These are phyloP conservation scores for Pangasius djambal DNA, from an alignment of 2,797 vertebrate species.

Conservation along the genomic window DNA sequence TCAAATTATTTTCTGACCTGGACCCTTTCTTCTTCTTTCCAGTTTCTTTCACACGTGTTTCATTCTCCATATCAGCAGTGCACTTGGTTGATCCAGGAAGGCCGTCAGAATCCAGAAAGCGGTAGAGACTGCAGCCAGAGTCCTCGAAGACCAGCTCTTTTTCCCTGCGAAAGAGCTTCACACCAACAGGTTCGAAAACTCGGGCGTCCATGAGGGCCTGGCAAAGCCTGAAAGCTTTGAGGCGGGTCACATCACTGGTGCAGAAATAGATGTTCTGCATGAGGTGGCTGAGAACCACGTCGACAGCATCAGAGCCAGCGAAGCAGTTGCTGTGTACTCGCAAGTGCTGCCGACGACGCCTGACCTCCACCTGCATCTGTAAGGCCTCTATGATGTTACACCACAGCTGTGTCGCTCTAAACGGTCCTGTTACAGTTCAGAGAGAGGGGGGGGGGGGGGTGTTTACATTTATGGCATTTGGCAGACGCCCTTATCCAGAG, in stretches of 20 bases:
- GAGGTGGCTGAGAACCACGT: slow-evolving; percentile 83
- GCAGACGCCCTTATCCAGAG: no score
- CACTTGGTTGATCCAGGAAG: slow-evolving; percentile 47
- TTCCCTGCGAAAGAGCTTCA: slow-evolving; percentile 80
- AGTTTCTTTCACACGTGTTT: slow-evolving; percentile 55
- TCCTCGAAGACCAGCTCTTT: slow-evolving; percentile 83
- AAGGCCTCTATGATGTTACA: slow-evolving; percentile 82
- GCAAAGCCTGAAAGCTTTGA: slow-evolving; percentile 84
- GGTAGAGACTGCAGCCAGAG: slow-evolving; percentile 80
- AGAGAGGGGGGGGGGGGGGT: background rate
- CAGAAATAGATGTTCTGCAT: slow-evolving; percentile 86
- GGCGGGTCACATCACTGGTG: slow-evolving; percentile 80
- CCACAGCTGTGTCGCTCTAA: slow-evolving; percentile 86
- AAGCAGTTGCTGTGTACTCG: slow-evolving; percentile 79
- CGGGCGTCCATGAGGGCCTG: slow-evolving; percentile 87
- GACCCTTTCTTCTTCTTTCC: slow-evolving; percentile 67
- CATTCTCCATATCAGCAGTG: slow-evolving; percentile 63
- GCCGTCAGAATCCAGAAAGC: slow-evolving; percentile 74
- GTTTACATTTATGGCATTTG: no score
- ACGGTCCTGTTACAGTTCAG: slow-evolving; percentile 75
- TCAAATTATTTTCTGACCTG: slow-evolving; percentile 64
- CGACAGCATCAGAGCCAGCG: slow-evolving; percentile 81
- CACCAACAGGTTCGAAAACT: slow-evolving; percentile 82
- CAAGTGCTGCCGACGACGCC: slow-evolving; percentile 75
- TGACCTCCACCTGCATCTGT: slow-evolving; percentile 82